These are phyloP conservation scores for Chaitophorus viminalis DNA, from an alignment of 2,888 invertebrate species.

Conservation along the genomic window DNA sequence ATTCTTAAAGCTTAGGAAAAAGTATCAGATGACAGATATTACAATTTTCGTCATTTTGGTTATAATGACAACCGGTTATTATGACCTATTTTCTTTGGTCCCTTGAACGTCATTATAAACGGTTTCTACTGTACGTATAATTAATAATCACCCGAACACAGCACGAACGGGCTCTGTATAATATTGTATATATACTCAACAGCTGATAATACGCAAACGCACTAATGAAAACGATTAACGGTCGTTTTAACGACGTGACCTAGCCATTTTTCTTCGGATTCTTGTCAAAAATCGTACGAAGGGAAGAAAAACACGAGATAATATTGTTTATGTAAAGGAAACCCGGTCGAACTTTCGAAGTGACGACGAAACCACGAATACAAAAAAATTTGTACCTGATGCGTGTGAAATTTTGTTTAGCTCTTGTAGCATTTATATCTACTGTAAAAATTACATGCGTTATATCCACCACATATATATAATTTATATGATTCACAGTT, in stretches of 20 bases:
- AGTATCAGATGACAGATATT: too few species aligned
- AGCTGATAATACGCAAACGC: background rate
- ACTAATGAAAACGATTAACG: conserved; percentile 24
- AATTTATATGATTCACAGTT: too few species aligned
- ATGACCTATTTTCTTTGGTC: too few species aligned
- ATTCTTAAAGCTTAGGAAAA: too few species aligned
- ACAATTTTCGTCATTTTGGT: too few species aligned
- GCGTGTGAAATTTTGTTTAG: background rate
- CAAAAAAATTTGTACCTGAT: background rate
- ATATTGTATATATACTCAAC: background rate
- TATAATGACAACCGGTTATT: too few species aligned
- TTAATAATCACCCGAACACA: background rate
- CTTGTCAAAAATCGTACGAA: background rate
- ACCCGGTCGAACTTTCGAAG: conserved; percentile 10
- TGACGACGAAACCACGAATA: background rate
- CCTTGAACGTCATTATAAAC: too few species aligned
- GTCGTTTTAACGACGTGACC: background rate
- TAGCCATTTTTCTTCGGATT: background rate
- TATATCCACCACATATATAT: too few species aligned
- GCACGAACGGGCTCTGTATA: background rate
- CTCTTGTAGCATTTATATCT: background rate
- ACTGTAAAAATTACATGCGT: too few species aligned
- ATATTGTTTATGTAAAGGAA: conserved; percentile 4
- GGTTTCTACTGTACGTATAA: too few species aligned
- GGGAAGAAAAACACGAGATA: background rate